Evolutionary conservation across 2,797 vertebrate genomes (phyloP), one percentile per base, ranked within the genome.

Genomic region (Karalla daura): DNA sequence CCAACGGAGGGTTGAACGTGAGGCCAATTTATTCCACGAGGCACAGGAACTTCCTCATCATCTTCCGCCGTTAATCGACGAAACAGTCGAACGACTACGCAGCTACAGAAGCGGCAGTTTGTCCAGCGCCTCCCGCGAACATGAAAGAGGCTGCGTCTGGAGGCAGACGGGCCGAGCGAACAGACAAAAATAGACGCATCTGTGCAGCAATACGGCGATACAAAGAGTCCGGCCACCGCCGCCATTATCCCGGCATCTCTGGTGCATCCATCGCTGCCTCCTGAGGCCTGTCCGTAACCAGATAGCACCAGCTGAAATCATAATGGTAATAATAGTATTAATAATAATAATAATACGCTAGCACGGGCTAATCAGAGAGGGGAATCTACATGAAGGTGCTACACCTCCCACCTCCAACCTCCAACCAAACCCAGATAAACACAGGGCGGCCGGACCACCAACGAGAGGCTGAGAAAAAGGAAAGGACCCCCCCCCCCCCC

Each of bases 381-480:
- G 28, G 28, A 61, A 76, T 68, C 54, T 24, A 32, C 11, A 55
- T 33, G 58, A 59, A 55, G 71, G 72, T 70, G 76, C 83, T n/a
- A n/a, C n/a, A n/a, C n/a, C n/a, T n/a, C n/a, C 49, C 44, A 49
- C 30, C 44, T 62, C 60, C 36, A 49, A n/a, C 59, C 62, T 62
- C 59, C 59, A 28, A 50, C 18, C 60, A 46, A 71, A 82, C 65
- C 44, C 41, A 39, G 64, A 77, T 71, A 82, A 78, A 85, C 76
- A 76, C 15, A 9, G 51, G 60, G 32, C 62, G 67, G 80, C 77
- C 74, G 59, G 24, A 68, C 76, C 64, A 63, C 52, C 41, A 4
- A 24, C 3, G 36, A 65, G 72, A 84, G 75, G 83, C 80, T 83
- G 78, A 84, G 82, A 89, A 89, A 82, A 89, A 86, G 82, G 80